phyloP scores from a whole-genome alignment of 2,113 vertebrate species.

The Chaetops frenatus region DNA sequence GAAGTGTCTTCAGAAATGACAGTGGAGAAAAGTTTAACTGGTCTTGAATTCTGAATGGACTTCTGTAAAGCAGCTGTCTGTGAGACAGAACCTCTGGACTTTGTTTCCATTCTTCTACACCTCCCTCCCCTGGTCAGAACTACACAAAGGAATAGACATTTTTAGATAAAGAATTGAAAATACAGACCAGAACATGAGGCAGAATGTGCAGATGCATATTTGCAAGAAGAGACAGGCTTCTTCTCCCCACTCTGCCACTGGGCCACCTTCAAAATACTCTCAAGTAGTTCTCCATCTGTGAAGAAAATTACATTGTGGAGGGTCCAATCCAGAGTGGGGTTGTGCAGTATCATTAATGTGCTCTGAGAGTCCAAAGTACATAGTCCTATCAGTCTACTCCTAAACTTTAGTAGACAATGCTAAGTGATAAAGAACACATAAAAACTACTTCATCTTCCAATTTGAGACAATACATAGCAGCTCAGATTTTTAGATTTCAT shows the following conservation, averaged over 20 bases:
- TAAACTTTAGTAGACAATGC: not conserved
- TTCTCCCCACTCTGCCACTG: not conserved
- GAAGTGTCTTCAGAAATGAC: not conserved
- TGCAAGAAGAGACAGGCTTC: not conserved
- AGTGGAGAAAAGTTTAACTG: not conserved
- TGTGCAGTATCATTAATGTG: not conserved
- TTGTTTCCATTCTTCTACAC: not conserved
- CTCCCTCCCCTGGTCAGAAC: not conserved
- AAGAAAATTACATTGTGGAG: not conserved
- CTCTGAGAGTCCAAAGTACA: not conserved
- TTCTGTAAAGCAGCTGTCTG: not conserved
- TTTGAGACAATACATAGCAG: not conserved
- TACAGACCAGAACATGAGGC: not conserved
- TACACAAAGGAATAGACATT: not conserved
- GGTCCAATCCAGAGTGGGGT: not conserved
- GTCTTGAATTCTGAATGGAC: not conserved
- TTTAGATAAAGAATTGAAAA: not conserved
- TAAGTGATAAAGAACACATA: not conserved
- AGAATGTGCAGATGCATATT: not conserved
- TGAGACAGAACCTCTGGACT: not conserved
- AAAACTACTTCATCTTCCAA: not conserved
- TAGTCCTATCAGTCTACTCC: not conserved
- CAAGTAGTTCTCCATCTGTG: not conserved
- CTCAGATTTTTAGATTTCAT: not conserved
- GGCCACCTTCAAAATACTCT: not conserved